Evolutionary conservation across 2,113 vertebrate species (phyloP).

Genomic region (Cricetomys ansorgei): DNA sequence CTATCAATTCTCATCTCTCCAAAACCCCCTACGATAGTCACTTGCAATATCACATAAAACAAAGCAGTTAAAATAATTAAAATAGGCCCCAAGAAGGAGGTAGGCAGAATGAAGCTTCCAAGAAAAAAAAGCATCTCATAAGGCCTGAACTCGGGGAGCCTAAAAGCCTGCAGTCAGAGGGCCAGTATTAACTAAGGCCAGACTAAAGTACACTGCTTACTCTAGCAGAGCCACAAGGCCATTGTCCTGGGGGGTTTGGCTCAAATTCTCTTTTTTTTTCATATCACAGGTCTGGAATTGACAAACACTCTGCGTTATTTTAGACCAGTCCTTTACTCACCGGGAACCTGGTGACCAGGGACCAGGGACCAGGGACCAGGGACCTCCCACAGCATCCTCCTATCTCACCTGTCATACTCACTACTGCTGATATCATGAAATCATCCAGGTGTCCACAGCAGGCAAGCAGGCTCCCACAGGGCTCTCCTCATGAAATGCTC

Average conservation of each 20-base stretch:
- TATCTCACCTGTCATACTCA: background rate
- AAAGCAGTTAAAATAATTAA: background rate
- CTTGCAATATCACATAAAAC: constrained; percentile 27
- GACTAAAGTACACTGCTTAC: background rate
- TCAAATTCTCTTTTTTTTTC: background rate
- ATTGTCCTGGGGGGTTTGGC: background rate
- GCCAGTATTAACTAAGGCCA: background rate
- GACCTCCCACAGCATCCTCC: background rate
- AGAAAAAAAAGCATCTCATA: background rate
- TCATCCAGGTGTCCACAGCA: background rate
- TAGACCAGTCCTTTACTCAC: background rate
- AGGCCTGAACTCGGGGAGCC: background rate
- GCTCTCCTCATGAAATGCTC: background rate
- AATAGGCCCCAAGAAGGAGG: background rate
- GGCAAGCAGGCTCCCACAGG: background rate
- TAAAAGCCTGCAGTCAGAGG: background rate
- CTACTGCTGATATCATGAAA: background rate
- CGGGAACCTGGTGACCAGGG: too few species aligned
- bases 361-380: too few species aligned
- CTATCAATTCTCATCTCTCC: background rate
- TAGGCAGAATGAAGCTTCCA: background rate
- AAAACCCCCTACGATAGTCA: background rate
- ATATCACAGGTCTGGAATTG: background rate
- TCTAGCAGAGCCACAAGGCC: background rate
- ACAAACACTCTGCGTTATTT: background rate